Evolutionary conservation across 2,888 invertebrate species (phyloP).

Genomic region (Pachymerium ferrugineum): DNA sequence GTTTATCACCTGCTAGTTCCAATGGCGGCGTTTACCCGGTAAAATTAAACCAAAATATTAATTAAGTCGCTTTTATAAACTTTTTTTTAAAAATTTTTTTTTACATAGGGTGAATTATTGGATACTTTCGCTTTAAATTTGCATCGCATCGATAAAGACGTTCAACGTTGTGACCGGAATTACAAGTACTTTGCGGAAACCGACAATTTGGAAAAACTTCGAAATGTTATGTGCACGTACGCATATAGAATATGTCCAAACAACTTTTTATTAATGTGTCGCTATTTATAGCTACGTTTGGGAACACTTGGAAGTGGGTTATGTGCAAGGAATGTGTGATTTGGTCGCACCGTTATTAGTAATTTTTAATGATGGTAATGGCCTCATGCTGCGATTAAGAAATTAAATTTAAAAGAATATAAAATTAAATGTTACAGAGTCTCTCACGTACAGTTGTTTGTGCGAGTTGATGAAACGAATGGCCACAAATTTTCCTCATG

Average conservation of each 20-base stretch:
- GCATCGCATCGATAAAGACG: slow-evolving; percentile 94
- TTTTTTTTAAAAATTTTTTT: background rate
- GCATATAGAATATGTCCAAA: slow-evolving; percentile 43
- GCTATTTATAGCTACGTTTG: slow-evolving; percentile 72
- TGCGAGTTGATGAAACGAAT: slow-evolving; percentile 84
- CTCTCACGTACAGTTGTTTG: slow-evolving; percentile 84
- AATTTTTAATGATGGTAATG: slow-evolving; percentile 70
- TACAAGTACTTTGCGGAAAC: slow-evolving; percentile 80
- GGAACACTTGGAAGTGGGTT: slow-evolving; percentile 89
- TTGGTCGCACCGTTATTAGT: slow-evolving; percentile 87
- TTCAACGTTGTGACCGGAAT: slow-evolving; percentile 89
- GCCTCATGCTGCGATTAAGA: too few species aligned
- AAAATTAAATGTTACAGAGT: slow-evolving; percentile 55
- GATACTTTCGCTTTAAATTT: slow-evolving; percentile 81
- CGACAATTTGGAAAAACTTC: slow-evolving; percentile 81
- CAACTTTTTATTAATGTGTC: background rate
- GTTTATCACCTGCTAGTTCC: slow-evolving; percentile 82
- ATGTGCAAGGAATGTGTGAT: slow-evolving; percentile 98
- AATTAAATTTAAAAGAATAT: background rate
- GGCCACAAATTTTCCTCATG: slow-evolving; percentile 85
- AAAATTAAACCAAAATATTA: slow-evolving; percentile 36
- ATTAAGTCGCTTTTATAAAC: background rate
- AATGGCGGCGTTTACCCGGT: slow-evolving; percentile 85
- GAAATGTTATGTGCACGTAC: slow-evolving; percentile 95
- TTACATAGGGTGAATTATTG: slow-evolving; percentile 67